Percentiles rank a stretch among this genome's conserved stretches.
Conservation (phyloP, 2,888 invertebrate genomes). For the Hemicrepidius hirtus region DNA sequence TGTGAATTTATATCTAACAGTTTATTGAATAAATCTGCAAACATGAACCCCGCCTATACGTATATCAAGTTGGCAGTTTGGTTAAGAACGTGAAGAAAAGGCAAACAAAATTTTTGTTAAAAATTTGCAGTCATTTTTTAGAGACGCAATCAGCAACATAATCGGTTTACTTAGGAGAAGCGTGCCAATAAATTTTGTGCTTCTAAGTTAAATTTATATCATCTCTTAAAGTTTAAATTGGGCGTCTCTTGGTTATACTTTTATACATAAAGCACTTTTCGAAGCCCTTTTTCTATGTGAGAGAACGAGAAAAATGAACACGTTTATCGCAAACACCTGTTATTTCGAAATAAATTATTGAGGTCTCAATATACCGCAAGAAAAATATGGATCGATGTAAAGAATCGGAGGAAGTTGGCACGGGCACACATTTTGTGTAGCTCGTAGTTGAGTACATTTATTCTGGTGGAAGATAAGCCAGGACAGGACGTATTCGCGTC, state of each 20-base stretch:
- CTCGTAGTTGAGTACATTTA: conserved; percentile 28
- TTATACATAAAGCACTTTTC: conserved; percentile 27
- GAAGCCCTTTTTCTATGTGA: conserved; percentile 1
- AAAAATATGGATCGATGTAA: conserved; percentile 31
- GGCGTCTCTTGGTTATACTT: conserved; percentile 29
- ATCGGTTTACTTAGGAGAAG: conserved; percentile 31
- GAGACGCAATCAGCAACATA: conserved; percentile 24
- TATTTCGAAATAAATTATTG: conserved; percentile 35
- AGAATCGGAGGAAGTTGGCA: conserved; percentile 5
- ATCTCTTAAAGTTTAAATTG: conserved; percentile 31
- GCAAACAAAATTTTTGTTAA: conserved; percentile 7
- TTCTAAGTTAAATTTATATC: conserved; percentile 31
- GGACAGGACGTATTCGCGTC: too few relatives aligned
- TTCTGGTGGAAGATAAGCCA: conserved; percentile 43
- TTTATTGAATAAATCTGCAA: neutral
- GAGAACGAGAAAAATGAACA: conserved; percentile 30
- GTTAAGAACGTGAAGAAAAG: neutral
- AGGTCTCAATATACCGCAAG: conserved; percentile 29
- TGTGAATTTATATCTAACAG: conserved; percentile 14
- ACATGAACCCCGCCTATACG: neutral
- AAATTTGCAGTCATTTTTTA: conserved; percentile 20
- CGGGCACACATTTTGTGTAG: conserved; percentile 13
- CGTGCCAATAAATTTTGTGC: conserved; percentile 25
- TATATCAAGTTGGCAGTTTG: neutral
- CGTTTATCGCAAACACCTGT: conserved; percentile 39